Base-by-base conservation (phyloP, 2,113 vertebrate genomes). In the Siniperca knerii region DNA sequence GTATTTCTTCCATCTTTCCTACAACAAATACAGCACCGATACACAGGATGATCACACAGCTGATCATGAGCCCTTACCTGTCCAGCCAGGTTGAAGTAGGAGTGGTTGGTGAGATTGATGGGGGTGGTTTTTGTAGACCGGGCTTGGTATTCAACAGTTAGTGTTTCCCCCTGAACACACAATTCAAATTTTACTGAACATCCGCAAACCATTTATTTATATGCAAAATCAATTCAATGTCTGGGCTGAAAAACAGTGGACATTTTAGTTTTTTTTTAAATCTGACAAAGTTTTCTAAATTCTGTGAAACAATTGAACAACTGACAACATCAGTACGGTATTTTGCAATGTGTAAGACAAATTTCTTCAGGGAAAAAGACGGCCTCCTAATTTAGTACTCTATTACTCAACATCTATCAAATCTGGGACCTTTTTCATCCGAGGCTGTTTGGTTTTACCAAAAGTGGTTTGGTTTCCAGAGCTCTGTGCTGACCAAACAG, bases 41-140 rank as follows among this genome's bases (percentile, higher is more conserved):
- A 18, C 9, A 9, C 1, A 29, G 16, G 29, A 48, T 42, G 37
- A 60, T 48, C 7, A 6, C 6, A 3, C 8, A 37, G 57, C 21
- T 29, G 11, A 54, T 72, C 4, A 2, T 7, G 16, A 16, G 21
- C 4, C n/a, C 94, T 93, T 90, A 99, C 98, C 94, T 98, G 97
- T 86, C 98, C 98, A 23, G 96, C 96, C 23, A 99, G 93, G 92
- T 99, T 99, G 92, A 99, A 99, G 85, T 99, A 99, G 0, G 97
- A 91, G 2, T 99, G 98, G 92, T 99, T 99, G 77, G 98, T 99
- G 85, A 99, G 94, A 92, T 90, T 99, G 88, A 99, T 82, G 0
- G 97, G 98, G 0, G 98, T 99, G 0, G 96, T 96, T 91, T 94
- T 96, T 84, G 88, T 97, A 74, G 95, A 94, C 69, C 94, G 91